Percentiles rank a stretch among this genome's conserved stretches.
phyloP scores from a whole-genome alignment of 2,888 invertebrate species.

The Melinaea menophilus region DNA sequence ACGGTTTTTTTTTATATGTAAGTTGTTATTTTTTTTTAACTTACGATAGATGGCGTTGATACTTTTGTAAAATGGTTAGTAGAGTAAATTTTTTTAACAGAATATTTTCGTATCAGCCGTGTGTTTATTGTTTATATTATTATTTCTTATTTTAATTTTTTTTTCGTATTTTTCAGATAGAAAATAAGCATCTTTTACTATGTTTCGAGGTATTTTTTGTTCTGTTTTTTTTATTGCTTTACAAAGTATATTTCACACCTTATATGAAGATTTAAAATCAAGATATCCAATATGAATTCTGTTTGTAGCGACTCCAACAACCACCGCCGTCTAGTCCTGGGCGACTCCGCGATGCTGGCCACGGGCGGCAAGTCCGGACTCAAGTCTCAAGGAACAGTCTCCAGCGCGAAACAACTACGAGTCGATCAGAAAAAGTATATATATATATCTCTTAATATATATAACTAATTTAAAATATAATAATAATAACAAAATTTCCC shows the following conservation, averaged over 20 bases:
- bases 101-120: too few species aligned
- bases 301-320: conserved; percentile 91
- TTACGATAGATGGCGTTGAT: too few species aligned
- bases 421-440: conserved; percentile 92
- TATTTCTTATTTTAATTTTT: conserved; percentile 24
- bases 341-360: conserved; percentile 95
- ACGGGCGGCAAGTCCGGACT: conserved; percentile 86
- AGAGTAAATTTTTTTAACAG: too few species aligned
- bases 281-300: neutral
- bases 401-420: conserved; percentile 91
- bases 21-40: conserved; percentile 36
- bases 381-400: conserved; percentile 92
- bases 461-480: too few species aligned
- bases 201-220: conserved; percentile 17
- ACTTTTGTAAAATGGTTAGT: too few species aligned
- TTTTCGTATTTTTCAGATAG: conserved; percentile 31
- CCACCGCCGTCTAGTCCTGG: conserved; percentile 89
- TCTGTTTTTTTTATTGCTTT: conserved; percentile 11
- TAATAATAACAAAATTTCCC: too few species aligned
- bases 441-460: too few species aligned
- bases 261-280: conserved; percentile 8
- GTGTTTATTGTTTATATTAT: conserved; percentile 24
- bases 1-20: conserved; percentile 33
- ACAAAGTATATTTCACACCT: conserved; percentile 10
- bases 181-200: conserved; percentile 23